Evolutionary conservation across 2,113 vertebrate genomes (phyloP).

Genomic region (Paramisgurnus dabryanus): DNA sequence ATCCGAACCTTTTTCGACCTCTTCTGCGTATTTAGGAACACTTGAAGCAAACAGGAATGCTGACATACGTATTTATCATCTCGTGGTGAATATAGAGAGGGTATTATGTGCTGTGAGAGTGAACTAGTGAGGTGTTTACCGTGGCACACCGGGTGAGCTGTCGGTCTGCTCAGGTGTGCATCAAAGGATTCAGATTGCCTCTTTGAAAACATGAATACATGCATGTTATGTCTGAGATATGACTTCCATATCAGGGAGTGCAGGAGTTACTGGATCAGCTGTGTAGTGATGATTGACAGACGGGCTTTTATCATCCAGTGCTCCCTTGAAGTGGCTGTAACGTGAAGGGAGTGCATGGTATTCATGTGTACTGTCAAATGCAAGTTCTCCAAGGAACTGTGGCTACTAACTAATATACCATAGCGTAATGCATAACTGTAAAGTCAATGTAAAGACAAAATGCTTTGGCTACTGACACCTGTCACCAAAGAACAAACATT

Average conservation of each 20-base stretch:
- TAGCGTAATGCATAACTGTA: too few relatives aligned
- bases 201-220: conserved; percentile 5
- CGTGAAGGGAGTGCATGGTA: too few relatives aligned
- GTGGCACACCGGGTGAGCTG: background rate
- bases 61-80: conserved; percentile 41
- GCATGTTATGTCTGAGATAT: conserved; percentile 25
- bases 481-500: too few relatives aligned
- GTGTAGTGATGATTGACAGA: background rate
- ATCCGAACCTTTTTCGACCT: background rate
- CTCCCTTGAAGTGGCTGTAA: too few relatives aligned
- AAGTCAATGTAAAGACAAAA: too few relatives aligned
- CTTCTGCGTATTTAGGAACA: background rate
- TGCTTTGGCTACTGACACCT: too few relatives aligned
- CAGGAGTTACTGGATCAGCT: background rate
- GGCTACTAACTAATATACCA: too few relatives aligned
- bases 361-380: too few relatives aligned
- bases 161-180: background rate
- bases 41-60: conserved; percentile 40
- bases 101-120: conserved; percentile 4
- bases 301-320: background rate
- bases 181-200: background rate
- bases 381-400: too few relatives aligned
- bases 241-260: background rate
- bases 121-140: conserved; percentile 14
- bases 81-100: conserved; percentile 27